phyloP scores from a whole-genome alignment of 2,113 vertebrate species.

The Poeciliopsis turrubarensis region DNA sequence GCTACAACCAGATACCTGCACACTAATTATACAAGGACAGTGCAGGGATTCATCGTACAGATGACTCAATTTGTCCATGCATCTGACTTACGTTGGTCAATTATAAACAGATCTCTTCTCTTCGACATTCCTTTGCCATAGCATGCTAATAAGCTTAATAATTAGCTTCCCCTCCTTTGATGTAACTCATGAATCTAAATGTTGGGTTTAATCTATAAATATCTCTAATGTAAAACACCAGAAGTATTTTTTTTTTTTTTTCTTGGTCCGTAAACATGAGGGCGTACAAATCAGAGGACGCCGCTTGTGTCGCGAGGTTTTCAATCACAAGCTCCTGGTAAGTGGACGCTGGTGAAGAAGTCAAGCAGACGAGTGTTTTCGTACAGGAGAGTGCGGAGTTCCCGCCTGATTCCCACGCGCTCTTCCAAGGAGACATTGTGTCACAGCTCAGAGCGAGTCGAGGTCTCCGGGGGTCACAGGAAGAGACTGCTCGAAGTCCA shows the following conservation, averaged over 20 bases:
- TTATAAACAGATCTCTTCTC: slow-evolving; percentile 14
- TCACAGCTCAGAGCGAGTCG: slow-evolving; percentile 31
- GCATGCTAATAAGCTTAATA: neutral
- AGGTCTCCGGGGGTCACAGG: slow-evolving; percentile 55
- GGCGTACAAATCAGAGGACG: slow-evolving; percentile 27
- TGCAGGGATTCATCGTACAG: neutral
- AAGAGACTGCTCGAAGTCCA: slow-evolving; percentile 47
- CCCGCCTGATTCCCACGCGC: slow-evolving; percentile 7
- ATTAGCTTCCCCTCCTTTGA: neutral
- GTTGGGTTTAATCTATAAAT: slow-evolving; percentile 39
- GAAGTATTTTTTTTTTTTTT: slow-evolving; percentile 38
- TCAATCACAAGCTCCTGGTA: slow-evolving; percentile 30
- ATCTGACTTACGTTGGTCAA: slow-evolving; percentile 14
- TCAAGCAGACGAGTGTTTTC: neutral
- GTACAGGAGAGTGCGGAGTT: neutral
- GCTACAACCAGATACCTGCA: slow-evolving; percentile 40
- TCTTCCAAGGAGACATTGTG: slow-evolving; percentile 36
- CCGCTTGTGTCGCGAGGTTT: slow-evolving; percentile 39
- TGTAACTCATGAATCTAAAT: slow-evolving; percentile 19
- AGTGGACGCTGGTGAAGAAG: slow-evolving; percentile 20
- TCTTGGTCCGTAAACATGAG: slow-evolving; percentile 20
- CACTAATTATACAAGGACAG: slow-evolving; percentile 54
- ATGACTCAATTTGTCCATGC: slow-evolving; percentile 25
- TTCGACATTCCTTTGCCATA: neutral
- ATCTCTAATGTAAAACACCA: slow-evolving; percentile 20